Evolutionary conservation across 2,888 invertebrate species (phyloP).

Genomic region (Leptarthrus brevirostris): DNA sequence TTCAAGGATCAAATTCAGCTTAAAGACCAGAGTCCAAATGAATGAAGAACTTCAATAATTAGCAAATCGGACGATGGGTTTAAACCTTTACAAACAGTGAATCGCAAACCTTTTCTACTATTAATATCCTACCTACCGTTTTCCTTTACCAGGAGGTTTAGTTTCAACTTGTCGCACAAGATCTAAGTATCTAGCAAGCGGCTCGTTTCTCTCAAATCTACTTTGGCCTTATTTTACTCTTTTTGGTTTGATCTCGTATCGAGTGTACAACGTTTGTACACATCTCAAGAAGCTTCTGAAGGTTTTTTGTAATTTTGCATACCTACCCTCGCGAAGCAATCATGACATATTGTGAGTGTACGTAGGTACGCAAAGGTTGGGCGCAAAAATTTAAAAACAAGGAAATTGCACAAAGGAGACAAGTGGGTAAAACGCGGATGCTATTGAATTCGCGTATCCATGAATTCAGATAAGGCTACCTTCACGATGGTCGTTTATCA

Average conservation of each 20-base stretch:
- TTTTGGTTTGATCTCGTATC: conserved; percentile 23
- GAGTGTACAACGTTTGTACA: conserved; percentile 40
- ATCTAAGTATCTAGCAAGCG: no score
- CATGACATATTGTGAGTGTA: not conserved
- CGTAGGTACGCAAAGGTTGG: not conserved
- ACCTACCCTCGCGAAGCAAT: not conserved
- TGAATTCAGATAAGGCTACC: conserved; percentile 26
- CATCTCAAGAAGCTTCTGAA: conserved; percentile 26
- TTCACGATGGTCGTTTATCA: conserved; percentile 45
- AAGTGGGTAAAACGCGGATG: not conserved
- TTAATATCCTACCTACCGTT: no score
- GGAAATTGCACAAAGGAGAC: conserved; percentile 23
- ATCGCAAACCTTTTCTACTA: no score
- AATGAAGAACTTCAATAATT: no score
- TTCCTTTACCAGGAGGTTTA: no score
- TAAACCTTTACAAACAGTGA: no score
- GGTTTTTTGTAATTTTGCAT: not conserved
- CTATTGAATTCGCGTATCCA: conserved; percentile 32
- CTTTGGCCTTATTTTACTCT: conserved; percentile 10
- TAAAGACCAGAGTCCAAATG: no score
- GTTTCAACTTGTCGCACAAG: no score
- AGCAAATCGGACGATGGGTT: no score
- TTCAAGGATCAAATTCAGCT: no score
- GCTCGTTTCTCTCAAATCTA: not conserved
- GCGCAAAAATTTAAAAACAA: conserved; percentile 39